Evolutionary conservation across 2,797 vertebrate genomes (phyloP).

Genomic region (Thaleichthys pacificus): DNA sequence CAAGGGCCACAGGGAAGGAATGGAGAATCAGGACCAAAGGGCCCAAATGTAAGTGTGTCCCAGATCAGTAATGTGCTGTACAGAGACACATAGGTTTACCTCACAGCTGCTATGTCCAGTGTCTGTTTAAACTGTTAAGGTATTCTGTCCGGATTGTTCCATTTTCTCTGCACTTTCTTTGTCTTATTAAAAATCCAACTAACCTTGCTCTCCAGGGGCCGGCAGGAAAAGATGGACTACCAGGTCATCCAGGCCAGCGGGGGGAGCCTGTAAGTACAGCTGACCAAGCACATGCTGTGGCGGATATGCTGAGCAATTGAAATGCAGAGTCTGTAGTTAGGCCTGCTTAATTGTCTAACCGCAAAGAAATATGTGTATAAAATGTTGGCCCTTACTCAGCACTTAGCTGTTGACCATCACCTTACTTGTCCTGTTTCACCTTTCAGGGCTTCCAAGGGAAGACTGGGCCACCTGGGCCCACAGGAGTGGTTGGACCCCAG

Average conservation of each 20-base stretch:
- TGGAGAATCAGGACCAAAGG: slow-evolving; percentile 84
- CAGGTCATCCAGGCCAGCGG: slow-evolving; percentile 90
- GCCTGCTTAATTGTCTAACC: too few relatives aligned
- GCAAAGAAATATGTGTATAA: too few relatives aligned
- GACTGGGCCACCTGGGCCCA: slow-evolving; percentile 84
- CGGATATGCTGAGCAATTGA: slow-evolving; percentile 26
- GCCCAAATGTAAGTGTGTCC: slow-evolving; percentile 83
- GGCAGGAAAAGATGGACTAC: slow-evolving; percentile 86
- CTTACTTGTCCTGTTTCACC: slow-evolving; percentile 31
- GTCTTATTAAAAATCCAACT: slow-evolving; percentile 9
- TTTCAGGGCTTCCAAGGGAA: slow-evolving; percentile 91
- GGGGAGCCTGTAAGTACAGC: slow-evolving; percentile 85
- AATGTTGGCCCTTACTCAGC: neutral
- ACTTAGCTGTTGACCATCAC: slow-evolving; percentile 18
- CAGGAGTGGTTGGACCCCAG: slow-evolving; percentile 91
- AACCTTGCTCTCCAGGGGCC: slow-evolving; percentile 76
- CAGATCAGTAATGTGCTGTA: neutral
- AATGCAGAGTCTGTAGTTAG: neutral
- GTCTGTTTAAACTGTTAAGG: neutral
- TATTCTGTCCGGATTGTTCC: neutral
- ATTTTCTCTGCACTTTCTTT: neutral
- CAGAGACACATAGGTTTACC: neutral
- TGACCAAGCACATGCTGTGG: neutral
- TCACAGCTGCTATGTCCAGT: neutral
- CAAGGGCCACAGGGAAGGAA: slow-evolving; percentile 82